Evolutionary conservation across 2,797 vertebrate genomes (phyloP), one percentile per base, ranked within the genome.

Genomic region (Siniperca undulata): DNA sequence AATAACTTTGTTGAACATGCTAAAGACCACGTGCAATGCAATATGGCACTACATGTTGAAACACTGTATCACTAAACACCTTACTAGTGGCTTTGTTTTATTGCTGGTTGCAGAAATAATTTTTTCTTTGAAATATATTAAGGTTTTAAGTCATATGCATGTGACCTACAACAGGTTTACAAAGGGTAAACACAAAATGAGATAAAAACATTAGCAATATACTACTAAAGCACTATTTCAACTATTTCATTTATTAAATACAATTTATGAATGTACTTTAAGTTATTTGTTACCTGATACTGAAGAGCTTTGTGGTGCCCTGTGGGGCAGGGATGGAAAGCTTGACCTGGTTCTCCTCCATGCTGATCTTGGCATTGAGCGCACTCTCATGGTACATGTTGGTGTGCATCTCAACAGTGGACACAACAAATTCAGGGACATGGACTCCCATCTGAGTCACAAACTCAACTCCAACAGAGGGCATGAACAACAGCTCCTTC

Each of bases 371-470:
- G 24, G 96, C 96, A 85, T 97, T 96, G 73, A 98, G 84, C 30
- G 94, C 91, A 52, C 97, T 97, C 89, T 99, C 97, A 5, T 98
- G 97, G 91, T 97, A 98, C 60, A 99, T 81, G 86, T 94, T 97
- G 78, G 96, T 96, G 88, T 96, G 97, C 94, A 98, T 95, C 85
- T 98, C 96, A 69, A 99, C 94, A 0, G 95, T 93, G 7, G 94
- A 97, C 73, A 34, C 95, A 22, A 96, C 88, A 87, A 98, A 97
- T 82, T 97, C 95, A 7, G 98, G 98, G 19, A 98, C 71, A 42
- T 96, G 81, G 83, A 97, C 88, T 88, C 97, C 97, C 94, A 99
- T 92, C 34, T 95, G 91, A 17, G 97, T 98, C 85, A 97, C 94
- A 89, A 98, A 97, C 86, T 98, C 97, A 82, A 97, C 73, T 79